Evolutionary conservation across 2,888 invertebrate species (phyloP).

Genomic region (Eilema sororculum): DNA sequence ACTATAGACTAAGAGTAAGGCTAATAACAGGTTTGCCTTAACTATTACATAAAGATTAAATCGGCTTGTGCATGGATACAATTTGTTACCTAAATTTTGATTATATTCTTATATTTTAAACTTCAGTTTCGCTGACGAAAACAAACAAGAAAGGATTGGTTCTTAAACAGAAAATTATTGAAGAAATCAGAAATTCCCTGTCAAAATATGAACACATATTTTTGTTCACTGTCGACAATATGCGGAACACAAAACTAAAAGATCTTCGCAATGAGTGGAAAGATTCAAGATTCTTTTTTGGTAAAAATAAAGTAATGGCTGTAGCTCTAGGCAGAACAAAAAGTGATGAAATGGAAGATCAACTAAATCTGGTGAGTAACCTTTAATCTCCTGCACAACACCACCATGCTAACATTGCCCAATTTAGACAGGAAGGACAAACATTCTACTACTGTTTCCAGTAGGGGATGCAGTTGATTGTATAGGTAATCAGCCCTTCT

Average conservation of each 20-base stretch:
- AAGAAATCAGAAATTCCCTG: slow-evolving; percentile 93
- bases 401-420: too few species aligned
- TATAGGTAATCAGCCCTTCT: too few species aligned
- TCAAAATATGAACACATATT: slow-evolving; percentile 95
- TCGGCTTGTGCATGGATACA: too few species aligned
- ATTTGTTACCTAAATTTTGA: background rate
- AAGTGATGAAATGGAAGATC: slow-evolving; percentile 93
- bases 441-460: too few species aligned
- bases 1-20: too few species aligned
- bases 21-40: too few species aligned
- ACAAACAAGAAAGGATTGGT: slow-evolving; percentile 96
- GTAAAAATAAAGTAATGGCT: slow-evolving; percentile 98
- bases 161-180: slow-evolving; percentile 95
- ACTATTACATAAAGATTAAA: too few species aligned
- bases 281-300: slow-evolving; percentile 97
- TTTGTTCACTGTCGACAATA: slow-evolving; percentile 96
- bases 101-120: slow-evolving; percentile 8
- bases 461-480: too few species aligned
- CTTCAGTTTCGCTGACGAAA: slow-evolving; percentile 97
- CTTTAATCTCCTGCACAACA: background rate
- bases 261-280: slow-evolving; percentile 95
- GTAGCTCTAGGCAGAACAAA: slow-evolving; percentile 94
- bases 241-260: slow-evolving; percentile 96
- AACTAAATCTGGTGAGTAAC: slow-evolving; percentile 89
- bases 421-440: too few species aligned